Percentiles rank a stretch among this genome's conserved stretches.
phyloP scores from a whole-genome alignment of 2,888 invertebrate genomes.

The Hypena proboscidalis region DNA sequence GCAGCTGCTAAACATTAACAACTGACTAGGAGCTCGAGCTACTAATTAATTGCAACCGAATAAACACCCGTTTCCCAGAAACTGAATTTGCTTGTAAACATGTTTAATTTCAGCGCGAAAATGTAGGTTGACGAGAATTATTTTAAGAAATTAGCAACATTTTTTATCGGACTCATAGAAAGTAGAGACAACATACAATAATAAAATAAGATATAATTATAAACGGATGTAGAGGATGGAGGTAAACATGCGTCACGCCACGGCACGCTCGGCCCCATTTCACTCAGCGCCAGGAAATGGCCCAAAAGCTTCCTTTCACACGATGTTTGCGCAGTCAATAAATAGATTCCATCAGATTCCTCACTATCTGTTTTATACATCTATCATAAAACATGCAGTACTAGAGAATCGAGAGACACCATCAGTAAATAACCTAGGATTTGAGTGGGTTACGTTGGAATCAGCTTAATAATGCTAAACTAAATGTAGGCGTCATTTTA shows the following conservation, averaged over 20 bases:
- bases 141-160: background rate
- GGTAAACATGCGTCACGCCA: constrained; percentile 77
- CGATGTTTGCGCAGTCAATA: constrained; percentile 79
- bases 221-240: constrained; percentile 73
- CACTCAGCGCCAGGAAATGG: constrained; percentile 77
- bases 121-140: background rate
- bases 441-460: no score
- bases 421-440: no score
- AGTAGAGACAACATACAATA: no score
- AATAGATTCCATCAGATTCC: constrained; percentile 68
- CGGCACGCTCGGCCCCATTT: constrained; percentile 72
- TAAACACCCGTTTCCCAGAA: background rate
- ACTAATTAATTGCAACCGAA: constrained; percentile 6
- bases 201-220: constrained; percentile 63
- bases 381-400: constrained; percentile 58
- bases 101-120: no score
- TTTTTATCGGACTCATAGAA: constrained; percentile 17
- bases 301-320: constrained; percentile 75
- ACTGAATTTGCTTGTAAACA: no score
- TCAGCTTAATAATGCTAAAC: no score
- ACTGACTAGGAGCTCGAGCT: no score
- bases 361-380: constrained; percentile 62
- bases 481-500: constrained; percentile 1
- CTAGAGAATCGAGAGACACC: constrained; percentile 25
- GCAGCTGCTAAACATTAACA: constrained; percentile 1